phyloP scores from a whole-genome alignment of 2,113 vertebrate species.

The Sander lucioperca region DNA sequence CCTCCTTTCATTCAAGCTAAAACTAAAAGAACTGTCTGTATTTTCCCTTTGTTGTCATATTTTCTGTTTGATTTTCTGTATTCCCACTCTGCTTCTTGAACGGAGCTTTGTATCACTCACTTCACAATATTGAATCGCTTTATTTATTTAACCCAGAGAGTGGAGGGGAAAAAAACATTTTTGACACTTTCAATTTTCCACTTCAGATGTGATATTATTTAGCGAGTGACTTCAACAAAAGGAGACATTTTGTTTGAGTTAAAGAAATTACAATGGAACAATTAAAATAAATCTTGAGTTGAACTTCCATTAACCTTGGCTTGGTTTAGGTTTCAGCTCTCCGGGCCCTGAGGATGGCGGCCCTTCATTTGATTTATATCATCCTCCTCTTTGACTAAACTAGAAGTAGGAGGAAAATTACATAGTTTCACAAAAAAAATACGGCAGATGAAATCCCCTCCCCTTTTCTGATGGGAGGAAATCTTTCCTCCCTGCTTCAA shows the following conservation, averaged over 20 bases:
- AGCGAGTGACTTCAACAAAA: slow-evolving; percentile 72
- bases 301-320: slow-evolving; percentile 82
- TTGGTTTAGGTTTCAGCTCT: slow-evolving; percentile 76
- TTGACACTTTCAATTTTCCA: slow-evolving; percentile 73
- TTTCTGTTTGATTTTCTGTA: slow-evolving; percentile 24
- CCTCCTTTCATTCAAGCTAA: not conserved
- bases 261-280: slow-evolving; percentile 79
- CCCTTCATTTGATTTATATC: slow-evolving; percentile 79
- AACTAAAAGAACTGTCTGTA: not conserved
- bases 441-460: slow-evolving; percentile 46
- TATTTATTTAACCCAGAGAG: slow-evolving; percentile 55
- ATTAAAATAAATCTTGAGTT: slow-evolving; percentile 85
- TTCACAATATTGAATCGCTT: slow-evolving; percentile 24
- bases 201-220: slow-evolving; percentile 77
- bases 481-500: slow-evolving; percentile 25
- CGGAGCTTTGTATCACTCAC: slow-evolving; percentile 38
- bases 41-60: slow-evolving; percentile 16
- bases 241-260: slow-evolving; percentile 81
- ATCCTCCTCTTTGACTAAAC: slow-evolving; percentile 64
- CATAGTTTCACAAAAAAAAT: slow-evolving; percentile 63
- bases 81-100: slow-evolving; percentile 46
- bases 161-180: slow-evolving; percentile 32
- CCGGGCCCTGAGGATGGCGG: slow-evolving; percentile 61
- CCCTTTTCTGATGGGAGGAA: slow-evolving; percentile 38
- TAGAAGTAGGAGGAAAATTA: slow-evolving; percentile 53